Conservation (phyloP, 1,140 invertebrate species). For the Euwallacea fornicatus region DNA sequence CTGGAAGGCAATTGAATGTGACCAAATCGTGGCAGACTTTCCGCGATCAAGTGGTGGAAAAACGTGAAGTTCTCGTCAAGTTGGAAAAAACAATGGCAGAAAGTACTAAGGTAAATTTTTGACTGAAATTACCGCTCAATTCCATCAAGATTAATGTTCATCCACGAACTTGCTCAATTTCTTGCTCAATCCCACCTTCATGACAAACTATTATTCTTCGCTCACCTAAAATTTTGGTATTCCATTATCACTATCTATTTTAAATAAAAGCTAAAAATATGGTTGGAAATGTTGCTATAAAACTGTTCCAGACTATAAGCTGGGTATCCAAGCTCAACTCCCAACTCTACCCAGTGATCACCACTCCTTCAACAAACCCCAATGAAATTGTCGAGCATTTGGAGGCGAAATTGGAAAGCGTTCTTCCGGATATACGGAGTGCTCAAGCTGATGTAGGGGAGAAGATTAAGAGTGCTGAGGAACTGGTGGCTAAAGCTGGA, state of each 20-base stretch:
- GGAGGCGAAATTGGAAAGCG: slow-evolving; percentile 61
- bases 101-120: slow-evolving; percentile 66
- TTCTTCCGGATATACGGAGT: slow-evolving; percentile 65
- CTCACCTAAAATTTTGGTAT: background rate
- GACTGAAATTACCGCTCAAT: background rate
- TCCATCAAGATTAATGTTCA: background rate
- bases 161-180: background rate
- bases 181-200: background rate
- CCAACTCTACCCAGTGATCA: slow-evolving; percentile 77
- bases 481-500: slow-evolving; percentile 49
- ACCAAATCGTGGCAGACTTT: slow-evolving; percentile 71
- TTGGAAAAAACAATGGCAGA: slow-evolving; percentile 74
- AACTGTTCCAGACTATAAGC: slow-evolving; percentile 66
- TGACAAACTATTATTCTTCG: background rate
- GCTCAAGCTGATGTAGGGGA: slow-evolving; percentile 71
- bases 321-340: slow-evolving; percentile 74
- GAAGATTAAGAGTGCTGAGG: slow-evolving; percentile 67
- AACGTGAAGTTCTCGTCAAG: slow-evolving; percentile 66
- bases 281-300: background rate
- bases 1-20: slow-evolving; percentile 66
- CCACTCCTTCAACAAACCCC: slow-evolving; percentile 62
- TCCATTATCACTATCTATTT: slow-evolving; percentile 2
- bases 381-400: slow-evolving; percentile 62
- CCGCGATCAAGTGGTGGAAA: slow-evolving; percentile 64
- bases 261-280: slow-evolving; percentile 7